Conservation (phyloP, 2,113 vertebrate genomes). For the Gavia stellata region DNA sequence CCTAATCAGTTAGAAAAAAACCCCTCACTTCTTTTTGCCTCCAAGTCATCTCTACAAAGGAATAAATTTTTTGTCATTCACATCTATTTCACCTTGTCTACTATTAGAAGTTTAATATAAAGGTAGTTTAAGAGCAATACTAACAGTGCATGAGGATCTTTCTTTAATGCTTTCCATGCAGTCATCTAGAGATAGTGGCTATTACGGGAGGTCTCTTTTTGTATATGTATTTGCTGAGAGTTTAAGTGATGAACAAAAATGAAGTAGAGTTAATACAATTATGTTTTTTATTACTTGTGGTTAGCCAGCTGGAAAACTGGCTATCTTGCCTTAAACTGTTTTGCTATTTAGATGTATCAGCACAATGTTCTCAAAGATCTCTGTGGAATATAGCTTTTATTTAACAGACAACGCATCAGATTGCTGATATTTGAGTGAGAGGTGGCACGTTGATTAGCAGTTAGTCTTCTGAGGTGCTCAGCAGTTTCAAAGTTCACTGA, state of each 20-base stretch:
- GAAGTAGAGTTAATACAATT: background rate
- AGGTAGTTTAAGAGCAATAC: background rate
- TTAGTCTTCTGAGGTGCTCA: background rate
- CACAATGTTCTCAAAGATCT: background rate
- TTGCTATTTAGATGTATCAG: background rate
- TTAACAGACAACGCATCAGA: background rate
- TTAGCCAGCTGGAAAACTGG: background rate
- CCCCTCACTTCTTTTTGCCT: slow-evolving; percentile 61
- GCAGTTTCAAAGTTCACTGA: background rate
- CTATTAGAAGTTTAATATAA: slow-evolving; percentile 22
- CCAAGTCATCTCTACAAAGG: slow-evolving; percentile 62
- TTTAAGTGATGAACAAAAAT: background rate
- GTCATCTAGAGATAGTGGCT: background rate
- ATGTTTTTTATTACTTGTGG: background rate
- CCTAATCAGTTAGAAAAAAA: slow-evolving; percentile 43
- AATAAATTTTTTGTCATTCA: slow-evolving; percentile 61
- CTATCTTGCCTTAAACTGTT: background rate
- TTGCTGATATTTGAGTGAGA: background rate
- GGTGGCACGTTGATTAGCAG: background rate
- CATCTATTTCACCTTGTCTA: slow-evolving; percentile 48
- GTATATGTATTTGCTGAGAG: background rate
- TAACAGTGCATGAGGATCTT: background rate
- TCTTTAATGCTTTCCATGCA: background rate
- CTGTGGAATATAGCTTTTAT: background rate
- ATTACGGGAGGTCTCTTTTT: background rate